phyloP scores from a whole-genome alignment of 2,113 vertebrate species.

The Anoplopoma fimbria region DNA sequence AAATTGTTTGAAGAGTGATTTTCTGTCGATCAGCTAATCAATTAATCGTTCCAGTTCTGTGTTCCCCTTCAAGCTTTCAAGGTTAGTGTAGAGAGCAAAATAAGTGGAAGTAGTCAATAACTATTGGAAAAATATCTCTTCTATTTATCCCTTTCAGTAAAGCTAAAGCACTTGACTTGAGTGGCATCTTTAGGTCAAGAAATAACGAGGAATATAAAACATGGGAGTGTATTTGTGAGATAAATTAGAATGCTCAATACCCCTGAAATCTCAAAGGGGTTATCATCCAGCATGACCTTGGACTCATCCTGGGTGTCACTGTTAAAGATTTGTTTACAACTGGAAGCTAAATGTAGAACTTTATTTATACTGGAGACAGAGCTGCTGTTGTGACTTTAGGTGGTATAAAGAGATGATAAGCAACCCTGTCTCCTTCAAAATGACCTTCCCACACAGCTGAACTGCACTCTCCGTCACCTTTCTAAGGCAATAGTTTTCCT shows the following conservation, averaged over 20 bases:
- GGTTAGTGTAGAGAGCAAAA: neutral
- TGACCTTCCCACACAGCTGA: neutral
- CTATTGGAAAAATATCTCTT: neutral
- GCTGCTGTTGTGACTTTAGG: neutral
- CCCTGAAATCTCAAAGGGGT: neutral
- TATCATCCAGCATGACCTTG: neutral
- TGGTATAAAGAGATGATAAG: neutral
- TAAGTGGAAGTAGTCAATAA: neutral
- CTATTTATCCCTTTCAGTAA: neutral
- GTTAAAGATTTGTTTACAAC: slow-evolving; percentile 2
- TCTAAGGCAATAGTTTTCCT: neutral
- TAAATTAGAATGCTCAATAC: neutral
- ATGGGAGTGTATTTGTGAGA: neutral
- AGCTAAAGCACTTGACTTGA: neutral
- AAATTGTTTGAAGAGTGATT: neutral
- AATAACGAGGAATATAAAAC: neutral
- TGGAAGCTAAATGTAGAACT: neutral
- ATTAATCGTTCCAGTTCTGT: neutral
- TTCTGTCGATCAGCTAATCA: neutral
- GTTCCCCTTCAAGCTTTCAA: neutral
- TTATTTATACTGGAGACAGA: neutral
- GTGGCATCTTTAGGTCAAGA: neutral
- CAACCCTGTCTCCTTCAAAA: neutral
- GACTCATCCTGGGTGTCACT: neutral
- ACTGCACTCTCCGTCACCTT: neutral